Percentiles rank a stretch among this genome's conserved stretches.
phyloP scores from a whole-genome alignment of 2,888 invertebrate species.

The Drosophila merina region DNA sequence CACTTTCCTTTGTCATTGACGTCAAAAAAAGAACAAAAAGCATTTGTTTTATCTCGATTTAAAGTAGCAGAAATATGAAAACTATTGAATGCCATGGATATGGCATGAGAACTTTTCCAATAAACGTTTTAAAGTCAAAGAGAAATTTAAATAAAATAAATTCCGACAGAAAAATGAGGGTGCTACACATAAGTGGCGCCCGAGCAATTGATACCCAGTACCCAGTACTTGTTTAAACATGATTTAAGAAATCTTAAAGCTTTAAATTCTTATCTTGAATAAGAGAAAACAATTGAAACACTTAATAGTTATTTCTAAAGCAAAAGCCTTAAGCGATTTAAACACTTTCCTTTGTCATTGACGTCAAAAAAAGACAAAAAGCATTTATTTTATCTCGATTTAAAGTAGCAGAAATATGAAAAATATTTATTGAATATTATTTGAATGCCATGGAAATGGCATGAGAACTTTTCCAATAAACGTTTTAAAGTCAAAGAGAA shows the following conservation, averaged over 20 bases:
- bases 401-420: background rate
- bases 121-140: background rate
- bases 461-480: background rate
- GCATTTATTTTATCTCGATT: background rate
- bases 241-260: too few relatives aligned
- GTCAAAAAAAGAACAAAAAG: background rate
- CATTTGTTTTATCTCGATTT: background rate
- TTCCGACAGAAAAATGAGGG: background rate
- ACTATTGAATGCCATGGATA: too few relatives aligned
- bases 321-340: too few relatives aligned
- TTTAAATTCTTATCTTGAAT: too few relatives aligned
- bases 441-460: too few relatives aligned
- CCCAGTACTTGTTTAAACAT: too few relatives aligned
- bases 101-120: background rate
- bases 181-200: slow-evolving; percentile 10
- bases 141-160: too few relatives aligned
- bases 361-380: background rate
- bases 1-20: too few relatives aligned
- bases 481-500: background rate
- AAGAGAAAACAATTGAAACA: too few relatives aligned
- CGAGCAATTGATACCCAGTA: background rate
- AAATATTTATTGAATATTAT: too few relatives aligned
- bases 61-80: background rate
- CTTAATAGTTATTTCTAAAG: too few relatives aligned
- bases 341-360: too few relatives aligned